A percentile compares a stretch with the other conserved stretches of the same genome.
phyloP scores from a whole-genome alignment of 1,140 invertebrate genomes.

The Nephila pilipes region DNA sequence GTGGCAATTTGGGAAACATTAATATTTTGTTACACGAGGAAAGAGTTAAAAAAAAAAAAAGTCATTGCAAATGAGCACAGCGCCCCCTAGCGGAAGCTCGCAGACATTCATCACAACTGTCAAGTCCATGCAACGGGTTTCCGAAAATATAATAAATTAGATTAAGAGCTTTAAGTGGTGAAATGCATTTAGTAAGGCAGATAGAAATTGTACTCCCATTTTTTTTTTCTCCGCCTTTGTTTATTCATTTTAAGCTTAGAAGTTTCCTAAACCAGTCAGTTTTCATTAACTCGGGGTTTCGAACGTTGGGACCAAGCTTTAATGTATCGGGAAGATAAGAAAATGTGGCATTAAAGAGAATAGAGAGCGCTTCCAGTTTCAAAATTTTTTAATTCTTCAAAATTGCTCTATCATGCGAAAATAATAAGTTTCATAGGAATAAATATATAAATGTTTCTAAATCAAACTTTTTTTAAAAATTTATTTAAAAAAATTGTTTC shows the following conservation, averaged over 20 bases:
- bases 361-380: neutral
- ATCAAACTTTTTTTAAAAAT: too few species aligned
- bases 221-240: neutral
- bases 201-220: conserved; percentile 8
- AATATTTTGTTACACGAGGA: conserved; percentile 39
- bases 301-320: neutral
- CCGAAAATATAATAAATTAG: conserved; percentile 63
- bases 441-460: too few species aligned
- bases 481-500: too few species aligned
- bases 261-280: conserved; percentile 46
- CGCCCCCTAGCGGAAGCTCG: conserved; percentile 30
- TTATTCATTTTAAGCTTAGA: neutral
- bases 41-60: neutral
- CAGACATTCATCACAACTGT: conserved; percentile 53
- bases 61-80: conserved; percentile 2
- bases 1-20: conserved; percentile 55
- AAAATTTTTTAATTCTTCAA: too few species aligned
- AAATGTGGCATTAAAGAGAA: neutral
- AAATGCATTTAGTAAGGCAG: conserved; percentile 43
- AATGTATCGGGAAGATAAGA: neutral
- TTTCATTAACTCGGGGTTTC: conserved; percentile 32
- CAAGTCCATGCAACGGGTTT: conserved; percentile 31
- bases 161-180: conserved; percentile 64
- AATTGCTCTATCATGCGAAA: too few species aligned
- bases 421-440: too few species aligned